Evolutionary conservation across 2,797 vertebrate species (phyloP).

Genomic region (Cryptoblepharus egeriae): DNA sequence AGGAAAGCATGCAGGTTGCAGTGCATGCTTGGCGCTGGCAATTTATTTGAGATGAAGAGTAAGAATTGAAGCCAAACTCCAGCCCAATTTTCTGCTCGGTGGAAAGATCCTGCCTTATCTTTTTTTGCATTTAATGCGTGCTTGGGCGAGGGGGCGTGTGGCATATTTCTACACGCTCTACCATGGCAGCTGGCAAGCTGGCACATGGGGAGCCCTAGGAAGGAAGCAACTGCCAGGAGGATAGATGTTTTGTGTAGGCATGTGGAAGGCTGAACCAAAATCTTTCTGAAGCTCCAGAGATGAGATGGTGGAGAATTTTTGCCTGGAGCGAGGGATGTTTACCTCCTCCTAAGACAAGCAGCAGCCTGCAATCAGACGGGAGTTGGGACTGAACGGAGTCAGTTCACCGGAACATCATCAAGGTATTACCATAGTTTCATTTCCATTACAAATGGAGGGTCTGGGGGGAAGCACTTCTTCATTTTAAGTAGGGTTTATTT

Average conservation of each 20-base stretch:
- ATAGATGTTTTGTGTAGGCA: constrained; percentile 32
- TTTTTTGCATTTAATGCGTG: constrained; percentile 22
- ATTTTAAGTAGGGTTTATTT: not conserved
- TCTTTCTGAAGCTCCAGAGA: constrained; percentile 48
- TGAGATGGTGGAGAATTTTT: constrained; percentile 79
- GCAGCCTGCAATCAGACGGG: constrained; percentile 85
- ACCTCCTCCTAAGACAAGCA: constrained; percentile 85
- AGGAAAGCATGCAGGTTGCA: not conserved
- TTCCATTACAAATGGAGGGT: not conserved
- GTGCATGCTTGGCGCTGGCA: no score
- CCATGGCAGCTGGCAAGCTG: constrained; percentile 64
- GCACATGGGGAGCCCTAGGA: constrained; percentile 46
- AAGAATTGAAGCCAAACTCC: not conserved
- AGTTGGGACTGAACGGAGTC: constrained; percentile 40
- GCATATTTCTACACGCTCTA: constrained; percentile 30
- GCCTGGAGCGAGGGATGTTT: constrained; percentile 88
- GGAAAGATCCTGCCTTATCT: not conserved
- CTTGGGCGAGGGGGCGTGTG: constrained; percentile 47
- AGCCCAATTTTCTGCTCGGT: not conserved
- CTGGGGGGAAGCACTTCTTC: not conserved
- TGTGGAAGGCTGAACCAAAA: constrained; percentile 43
- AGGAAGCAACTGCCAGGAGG: constrained; percentile 57
- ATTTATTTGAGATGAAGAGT: not conserved
- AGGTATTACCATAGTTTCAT: constrained; percentile 68
- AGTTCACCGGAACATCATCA: constrained; percentile 2